A percentile compares a stretch with the other conserved stretches of the same genome.
These are phyloP conservation scores for Chamaetylas fuelleborni DNA, from an alignment of 2,113 vertebrate genomes.

Conservation along the genomic window DNA sequence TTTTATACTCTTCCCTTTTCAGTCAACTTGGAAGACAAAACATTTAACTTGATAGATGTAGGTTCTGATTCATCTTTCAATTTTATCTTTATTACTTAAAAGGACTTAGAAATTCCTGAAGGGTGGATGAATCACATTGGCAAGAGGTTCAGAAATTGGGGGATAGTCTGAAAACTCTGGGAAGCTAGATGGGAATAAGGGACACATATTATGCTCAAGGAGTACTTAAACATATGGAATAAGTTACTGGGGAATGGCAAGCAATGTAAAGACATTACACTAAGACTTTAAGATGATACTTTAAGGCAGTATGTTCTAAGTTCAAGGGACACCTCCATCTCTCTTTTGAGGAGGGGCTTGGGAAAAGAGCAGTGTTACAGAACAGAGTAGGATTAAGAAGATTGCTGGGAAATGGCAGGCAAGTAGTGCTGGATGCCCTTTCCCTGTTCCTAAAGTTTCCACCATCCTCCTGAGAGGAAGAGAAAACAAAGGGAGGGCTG, in stretches of 20 bases:
- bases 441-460: slow-evolving; percentile 51
- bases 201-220: not conserved
- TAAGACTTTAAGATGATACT: slow-evolving; percentile 49
- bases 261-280: slow-evolving; percentile 40
- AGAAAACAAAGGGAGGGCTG: slow-evolving; percentile 52
- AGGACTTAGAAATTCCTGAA: not conserved
- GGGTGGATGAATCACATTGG: not conserved
- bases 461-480: slow-evolving; percentile 47
- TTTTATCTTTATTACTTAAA: not conserved
- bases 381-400: slow-evolving; percentile 13
- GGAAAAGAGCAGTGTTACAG: not conserved
- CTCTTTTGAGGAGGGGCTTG: not conserved
- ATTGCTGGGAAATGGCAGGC: slow-evolving; percentile 40
- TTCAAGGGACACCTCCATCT: slow-evolving; percentile 8
- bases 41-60: not conserved
- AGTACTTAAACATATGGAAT: slow-evolving; percentile 48
- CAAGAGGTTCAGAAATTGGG: not conserved
- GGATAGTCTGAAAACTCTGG: not conserved
- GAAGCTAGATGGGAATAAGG: slow-evolving; percentile 3
- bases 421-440: slow-evolving; percentile 20
- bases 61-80: not conserved
- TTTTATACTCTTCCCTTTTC: not conserved
- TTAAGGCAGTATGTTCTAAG: not conserved
- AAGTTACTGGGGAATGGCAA: slow-evolving; percentile 43
- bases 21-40: not conserved